phyloP scores from a whole-genome alignment of 2,888 invertebrate species.

The Macrosoma leucophasiata region DNA sequence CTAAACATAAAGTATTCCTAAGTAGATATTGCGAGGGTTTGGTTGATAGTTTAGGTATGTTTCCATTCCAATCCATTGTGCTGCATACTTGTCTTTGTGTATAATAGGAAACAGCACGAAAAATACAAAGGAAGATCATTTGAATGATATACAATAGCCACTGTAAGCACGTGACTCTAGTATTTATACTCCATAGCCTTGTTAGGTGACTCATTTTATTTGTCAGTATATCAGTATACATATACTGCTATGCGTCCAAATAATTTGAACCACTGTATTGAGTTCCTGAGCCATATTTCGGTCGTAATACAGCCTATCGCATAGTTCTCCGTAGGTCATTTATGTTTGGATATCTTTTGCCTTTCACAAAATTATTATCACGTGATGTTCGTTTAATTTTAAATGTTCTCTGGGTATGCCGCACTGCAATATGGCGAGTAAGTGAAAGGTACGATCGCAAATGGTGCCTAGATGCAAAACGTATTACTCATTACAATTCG shows the following conservation, averaged over 20 bases:
- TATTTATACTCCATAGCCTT: slow-evolving; percentile 25
- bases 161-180: slow-evolving; percentile 26
- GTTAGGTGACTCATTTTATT: slow-evolving; percentile 24
- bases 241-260: slow-evolving; percentile 17
- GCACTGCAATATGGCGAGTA: slow-evolving; percentile 8
- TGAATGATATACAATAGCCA: slow-evolving; percentile 13
- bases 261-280: slow-evolving; percentile 18
- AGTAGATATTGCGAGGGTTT: no score
- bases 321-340: slow-evolving; percentile 8
- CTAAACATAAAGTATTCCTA: no score
- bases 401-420: slow-evolving; percentile 5
- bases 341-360: slow-evolving; percentile 12
- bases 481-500: no score
- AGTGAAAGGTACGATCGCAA: slow-evolving; percentile 13
- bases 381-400: slow-evolving; percentile 40
- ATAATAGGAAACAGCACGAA: no score
- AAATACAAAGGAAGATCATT: no score
- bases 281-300: background rate
- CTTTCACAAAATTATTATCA: slow-evolving; percentile 45
- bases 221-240: no score
- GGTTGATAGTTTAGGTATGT: no score
- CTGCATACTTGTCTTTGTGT: no score
- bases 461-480: no score
- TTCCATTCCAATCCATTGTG: no score
- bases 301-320: background rate